Evolutionary conservation across 2,888 invertebrate species (phyloP).

Genomic region (Cheilosia pagana): DNA sequence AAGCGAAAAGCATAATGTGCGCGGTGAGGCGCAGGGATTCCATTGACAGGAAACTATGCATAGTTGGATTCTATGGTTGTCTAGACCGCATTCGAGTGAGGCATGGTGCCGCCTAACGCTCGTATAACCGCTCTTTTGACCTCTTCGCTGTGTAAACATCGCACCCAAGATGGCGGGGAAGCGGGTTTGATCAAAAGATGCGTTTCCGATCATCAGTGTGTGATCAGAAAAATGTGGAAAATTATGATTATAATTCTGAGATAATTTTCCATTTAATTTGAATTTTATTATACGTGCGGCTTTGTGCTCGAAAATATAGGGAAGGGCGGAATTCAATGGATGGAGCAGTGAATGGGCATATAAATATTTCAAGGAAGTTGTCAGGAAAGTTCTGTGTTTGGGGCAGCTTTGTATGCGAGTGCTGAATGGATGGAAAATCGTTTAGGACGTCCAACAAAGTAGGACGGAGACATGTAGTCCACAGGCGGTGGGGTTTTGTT

Average conservation of each 20-base stretch:
- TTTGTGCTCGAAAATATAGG: not conserved
- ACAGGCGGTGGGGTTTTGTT: no score
- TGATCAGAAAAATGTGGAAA: slow-evolving; percentile 59
- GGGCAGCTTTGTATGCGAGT: slow-evolving; percentile 1
- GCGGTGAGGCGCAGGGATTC: not conserved
- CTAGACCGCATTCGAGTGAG: slow-evolving; percentile 66
- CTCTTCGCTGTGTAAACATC: slow-evolving; percentile 51
- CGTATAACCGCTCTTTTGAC: slow-evolving; percentile 53
- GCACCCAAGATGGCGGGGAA: slow-evolving; percentile 15
- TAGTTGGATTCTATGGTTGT: slow-evolving; percentile 45
- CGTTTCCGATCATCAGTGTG: slow-evolving; percentile 63
- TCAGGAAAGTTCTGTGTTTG: slow-evolving; percentile 34
- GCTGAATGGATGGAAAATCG: not conserved
- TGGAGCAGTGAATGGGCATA: slow-evolving; percentile 25
- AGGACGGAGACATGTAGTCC: no score
- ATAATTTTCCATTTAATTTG: slow-evolving; percentile 4
- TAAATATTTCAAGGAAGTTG: slow-evolving; percentile 22
- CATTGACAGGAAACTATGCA: slow-evolving; percentile 62
- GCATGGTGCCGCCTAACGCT: slow-evolving; percentile 37
- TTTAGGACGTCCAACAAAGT: no score
- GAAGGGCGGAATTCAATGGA: slow-evolving; percentile 13
- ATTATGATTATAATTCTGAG: slow-evolving; percentile 45
- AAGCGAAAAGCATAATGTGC: not conserved
- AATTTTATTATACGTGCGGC: slow-evolving; percentile 10
- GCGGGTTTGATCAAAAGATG: slow-evolving; percentile 50